Conservation (phyloP, 2,888 invertebrate species). For the Chrysolina oricalcia region DNA sequence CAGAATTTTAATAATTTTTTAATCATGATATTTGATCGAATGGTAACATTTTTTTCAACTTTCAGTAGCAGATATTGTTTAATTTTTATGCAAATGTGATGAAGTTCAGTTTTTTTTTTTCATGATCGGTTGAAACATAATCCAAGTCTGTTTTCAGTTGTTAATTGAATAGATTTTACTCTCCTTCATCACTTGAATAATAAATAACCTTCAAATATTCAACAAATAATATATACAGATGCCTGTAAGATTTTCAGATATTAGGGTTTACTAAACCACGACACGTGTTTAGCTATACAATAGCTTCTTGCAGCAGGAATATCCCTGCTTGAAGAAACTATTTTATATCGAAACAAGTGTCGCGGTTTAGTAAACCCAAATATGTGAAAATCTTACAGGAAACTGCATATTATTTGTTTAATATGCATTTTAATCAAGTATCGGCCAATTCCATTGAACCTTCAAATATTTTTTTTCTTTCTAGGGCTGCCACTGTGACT, state of each 20-base stretch:
- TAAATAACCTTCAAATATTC: neutral
- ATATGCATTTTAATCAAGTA: too few species aligned
- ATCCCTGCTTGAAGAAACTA: neutral
- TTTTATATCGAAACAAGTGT: neutral
- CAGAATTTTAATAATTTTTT: neutral
- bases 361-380: too few species aligned
- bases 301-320: neutral
- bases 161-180: conserved; percentile 9
- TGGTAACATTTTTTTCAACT: neutral
- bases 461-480: conserved; percentile 10
- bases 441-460: neutral
- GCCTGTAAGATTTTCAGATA: too few species aligned
- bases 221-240: too few species aligned
- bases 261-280: too few species aligned
- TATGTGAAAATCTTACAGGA: too few species aligned
- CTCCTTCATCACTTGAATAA: conserved; percentile 1
- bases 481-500: conserved; percentile 10
- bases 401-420: too few species aligned
- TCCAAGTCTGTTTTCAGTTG: conserved; percentile 1
- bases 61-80: neutral
- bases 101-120: neutral
- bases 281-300: too few species aligned
- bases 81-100: neutral
- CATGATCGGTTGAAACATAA: neutral
- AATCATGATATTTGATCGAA: neutral